Base-by-base conservation (phyloP, 2,888 invertebrate species). In the Dryobotodes eremita region DNA sequence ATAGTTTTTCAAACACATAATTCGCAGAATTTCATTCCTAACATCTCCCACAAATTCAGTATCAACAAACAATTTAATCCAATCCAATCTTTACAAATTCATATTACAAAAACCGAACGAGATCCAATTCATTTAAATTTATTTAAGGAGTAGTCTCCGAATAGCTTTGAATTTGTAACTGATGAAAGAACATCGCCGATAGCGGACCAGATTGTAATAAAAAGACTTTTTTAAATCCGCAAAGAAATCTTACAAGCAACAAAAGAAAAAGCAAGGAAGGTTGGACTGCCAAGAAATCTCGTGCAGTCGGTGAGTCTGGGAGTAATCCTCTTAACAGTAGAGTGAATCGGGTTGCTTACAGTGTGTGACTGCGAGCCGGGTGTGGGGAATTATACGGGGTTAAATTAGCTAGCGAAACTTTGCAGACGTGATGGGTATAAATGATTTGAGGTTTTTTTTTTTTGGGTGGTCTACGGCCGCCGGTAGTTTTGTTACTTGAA, bases 261-360 rank as follows among this genome's bases (percentile, higher is more conserved):
- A 92, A 92, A 92, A 86, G 84, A 36, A 83, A 85, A 83, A 92
- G 91, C 89, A 88, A 85, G 79, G 84, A 89, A 89, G 89, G 89
- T 79, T 89, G 89, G 89, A 89, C 91, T 91, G 83, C 90, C 88
- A 89, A 91, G 92, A 92, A 91, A 92, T 91, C 92, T 90, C 84
- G 89, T 89, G 90, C 87, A 89, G 86, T 76, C 65, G 76, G 86
- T 88, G 87, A 88, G 88, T 87, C 90, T 90, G 81, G 84, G 71
- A 88, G 91, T 93, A 94, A 94, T 94, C 94, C 92, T 92, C 92
- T 94, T 94, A 93, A 89, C 91, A 89, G 89, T 79, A 82, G 89
- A 89, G 86, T 89, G 92, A 91, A 89, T 85, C 89, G 86, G 85
- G 86, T 89, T 90, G 88, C 89, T 91, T 90, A 90, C 90, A 86